phyloP scores from a whole-genome alignment of 1,140 invertebrate genomes.

The Caenorhabditis brenneri region DNA sequence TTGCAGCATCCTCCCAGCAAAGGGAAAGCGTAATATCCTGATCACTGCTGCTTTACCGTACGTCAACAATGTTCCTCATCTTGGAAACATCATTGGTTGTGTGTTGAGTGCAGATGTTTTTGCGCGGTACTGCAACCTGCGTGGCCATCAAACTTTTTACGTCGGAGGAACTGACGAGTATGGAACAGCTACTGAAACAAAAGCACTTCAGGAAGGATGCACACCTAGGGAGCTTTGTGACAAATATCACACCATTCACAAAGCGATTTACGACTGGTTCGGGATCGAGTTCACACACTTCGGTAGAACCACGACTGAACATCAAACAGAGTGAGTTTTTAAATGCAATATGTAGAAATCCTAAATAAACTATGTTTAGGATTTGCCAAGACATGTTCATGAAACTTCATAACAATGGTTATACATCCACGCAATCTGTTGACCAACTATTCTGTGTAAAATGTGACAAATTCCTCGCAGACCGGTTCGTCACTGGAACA shows the following conservation, averaged over 20 bases:
- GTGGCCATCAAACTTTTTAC: slow-evolving; percentile 88
- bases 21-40: slow-evolving; percentile 83
- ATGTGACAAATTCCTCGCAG: slow-evolving; percentile 82
- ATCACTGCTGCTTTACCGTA: slow-evolving; percentile 96
- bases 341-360: slow-evolving; percentile 16
- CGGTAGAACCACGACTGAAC: slow-evolving; percentile 88
- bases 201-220: slow-evolving; percentile 72
- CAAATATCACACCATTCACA: slow-evolving; percentile 88
- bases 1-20: background rate
- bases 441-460: slow-evolving; percentile 90
- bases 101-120: slow-evolving; percentile 97
- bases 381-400: slow-evolving; percentile 84
- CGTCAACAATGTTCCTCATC: slow-evolving; percentile 98
- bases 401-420: slow-evolving; percentile 83
- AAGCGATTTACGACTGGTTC: slow-evolving; percentile 94
- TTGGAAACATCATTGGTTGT: slow-evolving; percentile 98
- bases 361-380: slow-evolving; percentile 74
- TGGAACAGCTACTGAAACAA: slow-evolving; percentile 98
- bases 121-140: slow-evolving; percentile 85
- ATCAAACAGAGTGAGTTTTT: slow-evolving; percentile 85
- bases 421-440: slow-evolving; percentile 81
- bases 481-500: slow-evolving; percentile 93
- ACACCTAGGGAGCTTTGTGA: slow-evolving; percentile 83
- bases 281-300: slow-evolving; percentile 96
- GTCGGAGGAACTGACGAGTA: slow-evolving; percentile 98